phyloP scores from a whole-genome alignment of 2,888 invertebrate genomes.

The Pachliopta kotzebuea region DNA sequence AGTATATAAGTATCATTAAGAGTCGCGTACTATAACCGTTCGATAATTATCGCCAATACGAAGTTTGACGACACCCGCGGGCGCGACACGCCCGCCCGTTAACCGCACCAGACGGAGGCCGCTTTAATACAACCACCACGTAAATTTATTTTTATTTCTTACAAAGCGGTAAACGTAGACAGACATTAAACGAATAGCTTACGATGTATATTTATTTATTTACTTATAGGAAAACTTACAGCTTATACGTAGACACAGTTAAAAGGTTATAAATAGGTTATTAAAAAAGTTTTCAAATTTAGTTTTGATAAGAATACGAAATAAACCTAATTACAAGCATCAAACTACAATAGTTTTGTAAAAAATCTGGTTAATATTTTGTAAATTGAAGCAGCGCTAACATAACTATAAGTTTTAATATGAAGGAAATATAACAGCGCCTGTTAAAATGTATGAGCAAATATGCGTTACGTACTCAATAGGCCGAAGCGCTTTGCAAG shows the following conservation, averaged over 20 bases:
- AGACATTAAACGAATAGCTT: constrained; percentile 59
- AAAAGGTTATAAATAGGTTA: too few relatives aligned
- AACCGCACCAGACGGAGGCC: constrained; percentile 31
- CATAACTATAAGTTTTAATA: too few relatives aligned
- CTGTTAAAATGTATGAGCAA: constrained; percentile 20
- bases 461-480: not conserved
- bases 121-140: constrained; percentile 43
- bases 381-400: too few relatives aligned
- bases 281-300: too few relatives aligned
- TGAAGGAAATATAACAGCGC: constrained; percentile 27
- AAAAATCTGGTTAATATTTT: constrained; percentile 27
- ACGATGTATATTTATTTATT: constrained; percentile 44
- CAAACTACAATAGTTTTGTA: too few relatives aligned
- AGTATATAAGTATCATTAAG: constrained; percentile 6
- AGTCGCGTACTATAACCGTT: constrained; percentile 40
- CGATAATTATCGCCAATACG: constrained; percentile 54
- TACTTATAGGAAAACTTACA: too few relatives aligned
- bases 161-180: constrained; percentile 36
- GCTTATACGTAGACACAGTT: too few relatives aligned
- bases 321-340: too few relatives aligned
- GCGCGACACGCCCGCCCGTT: constrained; percentile 39
- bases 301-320: too few relatives aligned
- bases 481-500: too few relatives aligned
- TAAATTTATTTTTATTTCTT: constrained; percentile 65
- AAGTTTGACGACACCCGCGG: constrained; percentile 57